These are phyloP conservation scores for Malurus splendens DNA, from an alignment of 2,797 vertebrate species.

Conservation along the genomic window DNA sequence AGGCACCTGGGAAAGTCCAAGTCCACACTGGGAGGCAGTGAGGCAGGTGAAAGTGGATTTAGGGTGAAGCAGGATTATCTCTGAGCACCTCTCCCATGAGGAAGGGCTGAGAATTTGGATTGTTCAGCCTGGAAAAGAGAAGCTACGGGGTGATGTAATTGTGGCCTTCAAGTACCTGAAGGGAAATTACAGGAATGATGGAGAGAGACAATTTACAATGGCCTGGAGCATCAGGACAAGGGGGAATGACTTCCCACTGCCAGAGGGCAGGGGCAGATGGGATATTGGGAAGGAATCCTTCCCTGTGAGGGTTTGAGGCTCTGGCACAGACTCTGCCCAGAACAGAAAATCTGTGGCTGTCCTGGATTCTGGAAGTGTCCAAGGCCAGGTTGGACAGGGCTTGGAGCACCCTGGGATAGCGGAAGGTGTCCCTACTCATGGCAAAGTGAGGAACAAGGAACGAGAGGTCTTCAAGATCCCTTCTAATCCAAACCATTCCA, in stretches of 20 bases:
- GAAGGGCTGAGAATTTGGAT: background rate
- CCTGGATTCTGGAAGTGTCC: background rate
- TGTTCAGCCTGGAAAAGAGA: background rate
- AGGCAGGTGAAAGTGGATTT: background rate
- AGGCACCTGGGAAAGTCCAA: background rate
- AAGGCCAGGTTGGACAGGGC: background rate
- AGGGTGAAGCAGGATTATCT: background rate
- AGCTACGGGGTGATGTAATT: background rate
- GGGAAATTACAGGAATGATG: background rate
- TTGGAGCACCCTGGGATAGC: fast-evolving
- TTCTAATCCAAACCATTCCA: background rate
- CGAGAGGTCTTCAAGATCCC: background rate
- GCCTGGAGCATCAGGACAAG: background rate
- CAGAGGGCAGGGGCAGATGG: background rate
- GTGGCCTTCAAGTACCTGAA: background rate
- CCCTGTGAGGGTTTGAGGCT: background rate
- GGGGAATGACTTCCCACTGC: background rate
- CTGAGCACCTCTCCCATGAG: background rate
- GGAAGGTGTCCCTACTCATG: background rate
- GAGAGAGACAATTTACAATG: background rate
- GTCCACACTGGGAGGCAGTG: fast-evolving
- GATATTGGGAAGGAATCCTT: background rate
- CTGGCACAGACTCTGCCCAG: background rate
- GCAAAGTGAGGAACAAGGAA: background rate
- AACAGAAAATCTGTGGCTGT: background rate